Evolutionary conservation across 2,797 vertebrate species (phyloP).

Genomic region (Chromis chromis): DNA sequence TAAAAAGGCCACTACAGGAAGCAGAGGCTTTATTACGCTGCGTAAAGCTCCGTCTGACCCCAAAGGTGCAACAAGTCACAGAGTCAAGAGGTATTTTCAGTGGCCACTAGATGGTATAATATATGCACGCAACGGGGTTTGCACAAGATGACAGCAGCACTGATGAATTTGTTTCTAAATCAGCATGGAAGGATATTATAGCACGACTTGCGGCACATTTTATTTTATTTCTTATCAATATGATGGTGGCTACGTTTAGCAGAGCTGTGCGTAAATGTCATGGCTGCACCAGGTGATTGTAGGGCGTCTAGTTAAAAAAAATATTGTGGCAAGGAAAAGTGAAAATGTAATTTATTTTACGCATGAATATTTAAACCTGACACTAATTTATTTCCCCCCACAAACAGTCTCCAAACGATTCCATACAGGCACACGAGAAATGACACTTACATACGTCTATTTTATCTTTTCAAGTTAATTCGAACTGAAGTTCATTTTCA

Average conservation of each 20-base stretch:
- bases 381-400: background rate
- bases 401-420: background rate
- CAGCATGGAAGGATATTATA: background rate
- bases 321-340: background rate
- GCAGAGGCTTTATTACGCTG: background rate
- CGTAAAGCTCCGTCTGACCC: conserved; percentile 16
- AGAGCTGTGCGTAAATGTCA: background rate
- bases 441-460: no score
- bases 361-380: background rate
- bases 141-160: conserved; percentile 27
- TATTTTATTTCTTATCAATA: background rate
- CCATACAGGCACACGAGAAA: background rate
- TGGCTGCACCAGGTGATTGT: background rate
- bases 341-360: background rate
- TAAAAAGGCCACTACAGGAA: background rate
- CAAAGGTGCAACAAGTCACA: conserved; percentile 25
- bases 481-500: background rate
- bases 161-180: background rate
- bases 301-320: background rate
- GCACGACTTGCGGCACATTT: background rate
- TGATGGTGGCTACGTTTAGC: background rate
- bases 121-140: conserved; percentile 51
- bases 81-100: conserved; percentile 54
- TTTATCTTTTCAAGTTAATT: background rate
- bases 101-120: conserved; percentile 82